Base-by-base conservation (phyloP, 2,797 vertebrate species). In the Sebastes umbrosus region DNA sequence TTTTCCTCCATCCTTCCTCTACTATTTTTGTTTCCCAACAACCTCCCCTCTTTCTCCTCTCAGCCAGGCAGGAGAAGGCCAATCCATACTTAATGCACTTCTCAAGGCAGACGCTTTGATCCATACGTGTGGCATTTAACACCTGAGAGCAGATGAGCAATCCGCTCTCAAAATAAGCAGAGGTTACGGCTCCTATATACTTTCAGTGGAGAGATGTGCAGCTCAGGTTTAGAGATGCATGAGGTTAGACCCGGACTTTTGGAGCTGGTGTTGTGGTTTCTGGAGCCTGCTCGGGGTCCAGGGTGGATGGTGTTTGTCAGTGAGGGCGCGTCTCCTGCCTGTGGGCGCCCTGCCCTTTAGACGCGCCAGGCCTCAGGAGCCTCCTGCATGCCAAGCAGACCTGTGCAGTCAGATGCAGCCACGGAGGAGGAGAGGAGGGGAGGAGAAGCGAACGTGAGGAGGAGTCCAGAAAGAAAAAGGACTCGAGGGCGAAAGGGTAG, bases 301-400 rank as follows among this genome's bases (percentile, higher is more conserved):
- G 86, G 84, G 59, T 83, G 67, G 93, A 91, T 84, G 91, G 87
- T 93, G 93, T 90, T 94, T 94, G 92, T 95, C 92, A 95, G 94
- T 85, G 88, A 92, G 93, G 93, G 90, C 88, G 94, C 93, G 92
- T 95, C 92, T 94, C 86, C 90, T 87, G 93, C 92, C 92, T 92
- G 94, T 95, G 93, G 95, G 94, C 92, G 86, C 92, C 90, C 91
- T 96, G 96, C 95, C 96, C 96, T 96, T 96, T 96, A 96, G 94
- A 95, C 88, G 91, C 94, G 94, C 93, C 94, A 91, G 95, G 94
- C 94, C 94, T 94, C 87, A 87, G 90, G 93, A 95, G 94, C 93
- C 88, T 93, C 89, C 95, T 96, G 96, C 96, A 96, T 96, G 95
- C 92, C 94, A 96, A 96, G 79, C 94, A 96, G 95, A 94, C 91